Conservation (phyloP, 2,797 vertebrate species). For the Morelia viridis region DNA sequence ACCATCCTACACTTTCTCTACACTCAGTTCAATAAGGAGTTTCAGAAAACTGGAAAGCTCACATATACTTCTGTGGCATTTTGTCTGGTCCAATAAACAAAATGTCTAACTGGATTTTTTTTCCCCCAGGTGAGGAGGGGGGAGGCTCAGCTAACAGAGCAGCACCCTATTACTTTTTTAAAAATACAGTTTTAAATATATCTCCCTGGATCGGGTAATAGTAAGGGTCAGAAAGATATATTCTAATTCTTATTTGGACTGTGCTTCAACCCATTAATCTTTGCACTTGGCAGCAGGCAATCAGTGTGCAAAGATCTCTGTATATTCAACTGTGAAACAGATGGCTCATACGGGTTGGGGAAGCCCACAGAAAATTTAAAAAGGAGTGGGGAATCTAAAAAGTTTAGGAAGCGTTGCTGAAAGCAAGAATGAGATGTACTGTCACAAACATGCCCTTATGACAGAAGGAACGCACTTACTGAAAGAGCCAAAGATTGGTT, state of each 20-base stretch:
- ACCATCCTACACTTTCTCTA: neutral
- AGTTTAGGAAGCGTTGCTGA: slow-evolving; percentile 21
- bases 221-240: neutral
- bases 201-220: neutral
- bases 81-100: neutral
- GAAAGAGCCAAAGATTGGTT: slow-evolving; percentile 24
- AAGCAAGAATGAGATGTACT: slow-evolving; percentile 22
- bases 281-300: neutral
- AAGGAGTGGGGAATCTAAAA: neutral
- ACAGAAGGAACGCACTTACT: slow-evolving; percentile 30
- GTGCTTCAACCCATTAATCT: neutral
- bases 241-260: neutral
- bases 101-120: neutral
- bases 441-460: slow-evolving; percentile 28
- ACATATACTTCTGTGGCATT: neutral
- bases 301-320: neutral
- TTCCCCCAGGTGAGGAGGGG: neutral
- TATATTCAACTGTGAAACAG: slow-evolving; percentile 13
- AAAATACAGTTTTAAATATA: neutral
- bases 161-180: neutral
- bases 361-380: neutral
- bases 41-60: neutral
- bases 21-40: neutral
- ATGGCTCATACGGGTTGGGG: neutral
- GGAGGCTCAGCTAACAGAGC: neutral